These are phyloP conservation scores for Tinea semifulvella DNA, from an alignment of 2,888 invertebrate genomes.

Conservation along the genomic window DNA sequence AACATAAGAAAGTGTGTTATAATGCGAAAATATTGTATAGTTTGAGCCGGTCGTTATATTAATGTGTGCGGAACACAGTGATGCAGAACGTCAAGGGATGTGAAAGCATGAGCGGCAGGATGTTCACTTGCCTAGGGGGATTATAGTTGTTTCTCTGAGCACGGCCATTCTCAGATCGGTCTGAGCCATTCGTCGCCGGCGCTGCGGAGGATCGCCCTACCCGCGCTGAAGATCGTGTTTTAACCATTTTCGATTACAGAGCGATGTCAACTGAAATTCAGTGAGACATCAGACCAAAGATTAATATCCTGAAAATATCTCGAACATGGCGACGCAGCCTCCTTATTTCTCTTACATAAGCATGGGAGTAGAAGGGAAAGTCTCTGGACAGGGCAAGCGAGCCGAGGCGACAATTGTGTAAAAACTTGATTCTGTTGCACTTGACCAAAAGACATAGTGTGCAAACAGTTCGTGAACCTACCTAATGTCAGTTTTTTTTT, in stretches of 20 bases:
- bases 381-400: slow-evolving; percentile 14
- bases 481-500: too few species aligned
- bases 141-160: slow-evolving; percentile 42
- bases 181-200: slow-evolving; percentile 53
- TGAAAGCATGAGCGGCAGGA: slow-evolving; percentile 80
- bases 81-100: slow-evolving; percentile 20
- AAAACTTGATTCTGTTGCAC: too few species aligned
- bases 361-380: slow-evolving; percentile 32
- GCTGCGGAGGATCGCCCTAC: slow-evolving; percentile 53
- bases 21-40: neutral
- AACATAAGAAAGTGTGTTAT: too few species aligned
- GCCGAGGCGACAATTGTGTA: neutral
- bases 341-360: slow-evolving; percentile 58
- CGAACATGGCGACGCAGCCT: slow-evolving; percentile 30
- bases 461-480: too few species aligned
- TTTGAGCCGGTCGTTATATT: too few species aligned
- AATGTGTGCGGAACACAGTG: neutral
- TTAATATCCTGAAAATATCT: slow-evolving; percentile 55
- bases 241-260: slow-evolving; percentile 65
- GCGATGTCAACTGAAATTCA: slow-evolving; percentile 64
- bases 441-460: too few species aligned
- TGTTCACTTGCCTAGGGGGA: slow-evolving; percentile 52
- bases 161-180: slow-evolving; percentile 50
- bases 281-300: slow-evolving; percentile 31
- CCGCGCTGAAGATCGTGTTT: slow-evolving; percentile 65